phyloP scores from a whole-genome alignment of 2,797 vertebrate species.

The Bovichtus diacanthus region DNA sequence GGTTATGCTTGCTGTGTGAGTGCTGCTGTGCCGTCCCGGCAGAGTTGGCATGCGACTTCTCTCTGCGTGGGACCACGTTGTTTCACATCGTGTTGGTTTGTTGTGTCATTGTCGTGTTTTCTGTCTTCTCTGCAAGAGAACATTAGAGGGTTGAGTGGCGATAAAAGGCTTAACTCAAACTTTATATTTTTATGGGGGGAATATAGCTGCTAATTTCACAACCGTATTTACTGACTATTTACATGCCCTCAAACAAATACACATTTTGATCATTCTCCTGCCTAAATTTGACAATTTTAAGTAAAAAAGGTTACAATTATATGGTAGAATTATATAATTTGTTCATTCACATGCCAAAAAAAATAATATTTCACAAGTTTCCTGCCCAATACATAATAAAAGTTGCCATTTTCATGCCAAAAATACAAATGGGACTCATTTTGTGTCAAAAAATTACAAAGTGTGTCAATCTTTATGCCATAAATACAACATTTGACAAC shows the following conservation, averaged over 20 bases:
- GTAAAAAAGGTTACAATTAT: neutral
- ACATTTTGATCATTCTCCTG: neutral
- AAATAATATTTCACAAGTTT: neutral
- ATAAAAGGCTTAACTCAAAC: neutral
- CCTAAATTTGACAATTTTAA: neutral
- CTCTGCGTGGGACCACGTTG: constrained; percentile 13
- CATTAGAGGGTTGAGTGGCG: neutral
- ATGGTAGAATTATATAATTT: neutral
- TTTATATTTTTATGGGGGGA: too few relatives aligned
- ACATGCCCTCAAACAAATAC: neutral
- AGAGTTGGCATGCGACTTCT: constrained; percentile 29
- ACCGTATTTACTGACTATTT: too few relatives aligned
- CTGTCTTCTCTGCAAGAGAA: neutral
- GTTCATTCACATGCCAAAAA: neutral
- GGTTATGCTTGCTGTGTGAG: constrained; percentile 58
- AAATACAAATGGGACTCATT: neutral
- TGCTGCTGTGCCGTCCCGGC: constrained; percentile 31
- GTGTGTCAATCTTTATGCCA: too few relatives aligned
- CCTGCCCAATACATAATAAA: neutral
- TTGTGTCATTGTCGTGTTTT: constrained; percentile 20
- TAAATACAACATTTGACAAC: too few relatives aligned
- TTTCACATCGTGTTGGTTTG: constrained; percentile 11
- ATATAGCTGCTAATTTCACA: too few relatives aligned
- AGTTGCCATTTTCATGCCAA: neutral
- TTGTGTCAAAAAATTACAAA: neutral